Base-by-base conservation (phyloP, 1,140 invertebrate genomes). In the Drosophila tsacasi region DNA sequence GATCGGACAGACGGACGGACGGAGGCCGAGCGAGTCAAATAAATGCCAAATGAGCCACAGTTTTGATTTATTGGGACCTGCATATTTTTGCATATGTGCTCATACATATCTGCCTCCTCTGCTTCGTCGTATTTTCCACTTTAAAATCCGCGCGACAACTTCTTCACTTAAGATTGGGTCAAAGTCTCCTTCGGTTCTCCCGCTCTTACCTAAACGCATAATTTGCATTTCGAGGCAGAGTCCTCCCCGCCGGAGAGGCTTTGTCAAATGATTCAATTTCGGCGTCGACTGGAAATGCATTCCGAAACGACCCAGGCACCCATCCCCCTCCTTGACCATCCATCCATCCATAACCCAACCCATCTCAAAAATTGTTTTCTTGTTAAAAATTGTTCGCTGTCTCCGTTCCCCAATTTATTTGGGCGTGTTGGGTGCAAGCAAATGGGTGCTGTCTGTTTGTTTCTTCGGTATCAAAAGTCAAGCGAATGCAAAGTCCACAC, bases 221-320 rank as follows among this genome's bases (percentile, higher is more conserved):
- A 87, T 85, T 83, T 87, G 83, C 83, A 87, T 83, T 85, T 85
- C 69, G 37, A 30, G 49, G n/a, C 25, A 62, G 63, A 52, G 42
- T 17, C 15, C 37, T 39, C 37, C 35, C 0, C 65, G 79, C 42
- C 73, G 50, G 63, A 65, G 71, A 83, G 64, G 69, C 71, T 86
- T 86, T 82, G 84, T 73, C 84, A 79, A 89, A 89, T 86, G 84
- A 86, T 89, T 86, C 84, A 86, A 89, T 86, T 86, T 86, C 84
- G 54, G 39, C 68, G 61, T 89, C 73, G 76, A 83, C 84, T 77
- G 71, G 54, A 76, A 89, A 80, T 86, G 84, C 84, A 89, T 65
- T 83, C 68, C 47, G 39, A 44, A 30, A 60, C 44, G 54, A 62
- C 30, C 23, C 39, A 37, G 23, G 42, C 55, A 47, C 37, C 37